Evolutionary conservation across 2,888 invertebrate species (phyloP).

Genomic region (Augiades crinisus): DNA sequence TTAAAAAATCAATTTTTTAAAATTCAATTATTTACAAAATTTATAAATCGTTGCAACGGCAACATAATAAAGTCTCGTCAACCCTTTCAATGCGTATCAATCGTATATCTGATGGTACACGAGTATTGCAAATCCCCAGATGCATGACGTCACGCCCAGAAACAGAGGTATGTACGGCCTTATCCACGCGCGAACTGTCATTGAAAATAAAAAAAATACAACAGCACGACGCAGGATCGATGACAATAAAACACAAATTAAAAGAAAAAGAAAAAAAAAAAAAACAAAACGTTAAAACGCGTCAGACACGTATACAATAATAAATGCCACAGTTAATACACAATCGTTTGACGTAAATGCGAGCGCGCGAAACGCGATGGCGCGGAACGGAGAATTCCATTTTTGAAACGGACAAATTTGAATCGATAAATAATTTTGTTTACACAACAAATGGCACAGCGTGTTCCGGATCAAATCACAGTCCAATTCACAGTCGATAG

Average conservation of each 20-base stretch:
- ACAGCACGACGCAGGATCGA: slow-evolving; percentile 53
- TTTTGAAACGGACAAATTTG: slow-evolving; percentile 24
- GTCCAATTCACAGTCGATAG: slow-evolving; percentile 56
- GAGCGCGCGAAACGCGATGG: slow-evolving; percentile 33
- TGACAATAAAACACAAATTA: slow-evolving; percentile 35
- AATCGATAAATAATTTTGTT: slow-evolving; percentile 18
- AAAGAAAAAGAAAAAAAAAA: slow-evolving; percentile 37
- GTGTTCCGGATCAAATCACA: slow-evolving; percentile 61
- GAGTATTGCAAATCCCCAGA: slow-evolving; percentile 87
- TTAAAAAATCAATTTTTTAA: too few relatives aligned
- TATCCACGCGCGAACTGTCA: slow-evolving; percentile 81
- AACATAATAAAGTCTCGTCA: not conserved
- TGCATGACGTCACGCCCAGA: slow-evolving; percentile 94
- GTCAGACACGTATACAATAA: slow-evolving; percentile 46
- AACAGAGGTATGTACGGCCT: slow-evolving; percentile 88
- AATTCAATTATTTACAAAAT: slow-evolving; percentile 6
- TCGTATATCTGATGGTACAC: slow-evolving; percentile 70
- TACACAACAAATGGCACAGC: slow-evolving; percentile 35
- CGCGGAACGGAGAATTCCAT: slow-evolving; percentile 32
- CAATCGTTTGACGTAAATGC: slow-evolving; percentile 48
- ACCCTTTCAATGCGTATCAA: slow-evolving; percentile 37
- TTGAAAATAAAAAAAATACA: slow-evolving; percentile 29
- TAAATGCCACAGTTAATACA: slow-evolving; percentile 74
- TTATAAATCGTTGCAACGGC: not conserved
- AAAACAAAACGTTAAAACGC: slow-evolving; percentile 45